Conservation (phyloP, 64 coral and sea anemone species). For the Dendronephthya gigantea region DNA sequence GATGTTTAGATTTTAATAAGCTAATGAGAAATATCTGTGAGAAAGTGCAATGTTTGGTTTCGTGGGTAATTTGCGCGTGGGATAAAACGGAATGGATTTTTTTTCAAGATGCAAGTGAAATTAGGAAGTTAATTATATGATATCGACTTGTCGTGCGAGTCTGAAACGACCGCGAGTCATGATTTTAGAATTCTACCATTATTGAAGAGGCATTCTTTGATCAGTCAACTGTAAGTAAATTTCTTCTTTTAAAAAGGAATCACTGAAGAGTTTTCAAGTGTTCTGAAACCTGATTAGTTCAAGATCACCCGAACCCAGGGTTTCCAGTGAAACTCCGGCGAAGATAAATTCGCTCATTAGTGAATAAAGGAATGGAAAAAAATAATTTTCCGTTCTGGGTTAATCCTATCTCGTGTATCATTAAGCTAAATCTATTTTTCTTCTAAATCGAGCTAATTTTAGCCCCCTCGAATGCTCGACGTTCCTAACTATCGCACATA, state of each 20-base stretch:
- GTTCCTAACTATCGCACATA: background rate
- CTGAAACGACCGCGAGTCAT: too few relatives aligned
- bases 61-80: background rate
- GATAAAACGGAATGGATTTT: background rate
- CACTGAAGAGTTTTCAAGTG: too few relatives aligned
- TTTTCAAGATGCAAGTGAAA: too few relatives aligned
- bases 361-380: background rate
- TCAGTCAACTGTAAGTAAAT: too few relatives aligned
- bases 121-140: too few relatives aligned
- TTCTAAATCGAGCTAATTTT: background rate
- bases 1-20: conserved; percentile 1
- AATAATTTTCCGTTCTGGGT: background rate
- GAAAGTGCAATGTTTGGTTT: background rate
- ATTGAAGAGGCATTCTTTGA: too few relatives aligned
- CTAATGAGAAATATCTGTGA: background rate
- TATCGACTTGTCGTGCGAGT: too few relatives aligned
- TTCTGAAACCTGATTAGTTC: too few relatives aligned
- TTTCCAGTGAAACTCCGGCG: too few relatives aligned
- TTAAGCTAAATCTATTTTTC: background rate
- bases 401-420: background rate
- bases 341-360: background rate
- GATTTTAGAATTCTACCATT: too few relatives aligned
- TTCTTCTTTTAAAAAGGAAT: too few relatives aligned
- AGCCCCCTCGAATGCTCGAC: background rate
- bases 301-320: too few relatives aligned